Conservation (phyloP, 2,888 invertebrate species). For the Bellardia bayeri region DNA sequence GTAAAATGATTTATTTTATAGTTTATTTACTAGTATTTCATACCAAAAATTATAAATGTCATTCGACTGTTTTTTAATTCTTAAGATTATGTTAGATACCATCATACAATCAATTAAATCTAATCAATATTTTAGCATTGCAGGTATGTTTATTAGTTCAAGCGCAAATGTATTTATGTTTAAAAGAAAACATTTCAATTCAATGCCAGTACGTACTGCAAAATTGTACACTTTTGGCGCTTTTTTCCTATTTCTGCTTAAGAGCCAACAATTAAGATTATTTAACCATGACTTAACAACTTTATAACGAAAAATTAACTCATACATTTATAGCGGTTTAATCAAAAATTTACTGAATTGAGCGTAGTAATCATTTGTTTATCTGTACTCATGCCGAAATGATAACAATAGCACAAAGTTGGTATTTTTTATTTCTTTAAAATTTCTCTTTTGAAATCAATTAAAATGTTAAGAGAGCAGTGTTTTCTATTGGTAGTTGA, state of each 20-base stretch:
- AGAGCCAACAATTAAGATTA: neutral
- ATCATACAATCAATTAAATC: neutral
- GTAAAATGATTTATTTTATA: no score
- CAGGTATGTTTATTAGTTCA: neutral
- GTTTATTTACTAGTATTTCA: no score
- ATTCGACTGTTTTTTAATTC: no score
- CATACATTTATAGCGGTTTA: neutral
- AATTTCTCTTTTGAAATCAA: neutral
- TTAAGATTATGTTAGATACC: no score
- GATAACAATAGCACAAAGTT: conserved; percentile 14
- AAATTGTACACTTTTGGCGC: neutral
- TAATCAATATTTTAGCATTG: neutral
- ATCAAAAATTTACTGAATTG: neutral
- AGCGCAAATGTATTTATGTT: neutral
- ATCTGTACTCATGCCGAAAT: conserved; percentile 5
- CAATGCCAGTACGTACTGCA: neutral
- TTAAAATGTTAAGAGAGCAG: neutral
- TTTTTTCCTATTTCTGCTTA: neutral
- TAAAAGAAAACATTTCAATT: no score
- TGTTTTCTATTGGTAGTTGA: neutral
- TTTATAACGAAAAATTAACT: conserved; percentile 23
- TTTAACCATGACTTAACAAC: conserved; percentile 54
- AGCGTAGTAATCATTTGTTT: conserved; percentile 7
- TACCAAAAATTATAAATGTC: no score
- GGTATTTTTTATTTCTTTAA: neutral